Base-by-base conservation (phyloP, 1,140 invertebrate species). In the Danaus melanippus region DNA sequence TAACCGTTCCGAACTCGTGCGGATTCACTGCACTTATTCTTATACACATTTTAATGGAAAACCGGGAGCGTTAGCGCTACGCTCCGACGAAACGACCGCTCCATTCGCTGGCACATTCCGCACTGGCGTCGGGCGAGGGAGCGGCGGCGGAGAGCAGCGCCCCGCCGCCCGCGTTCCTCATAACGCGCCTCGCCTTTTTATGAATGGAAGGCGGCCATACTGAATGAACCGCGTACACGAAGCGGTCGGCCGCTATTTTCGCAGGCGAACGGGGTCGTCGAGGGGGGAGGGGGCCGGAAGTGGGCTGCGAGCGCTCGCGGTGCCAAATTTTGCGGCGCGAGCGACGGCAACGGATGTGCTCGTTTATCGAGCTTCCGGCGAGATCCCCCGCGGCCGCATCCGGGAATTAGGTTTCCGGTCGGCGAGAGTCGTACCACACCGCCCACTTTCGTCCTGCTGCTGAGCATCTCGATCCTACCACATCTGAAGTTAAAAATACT, bases 201-300 rank as follows among this genome's bases (percentile, higher is more conserved):
- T 92, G 91, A 92, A 92, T 92, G 91, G 90, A 89, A 90, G 89
- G 90, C 91, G 90, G 90, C 91, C 91, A 92, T 92, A 90, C 91
- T 92, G 91, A 91, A 89, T 89, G 88, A 89, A 89, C 81, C 83
- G 86, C 87, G 87, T 88, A 88, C 81, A 82, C 84, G 69, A 78
- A 83, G 79, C 80, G 81, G 84, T 81, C 80, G 79, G 78, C 77
- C 78, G 77, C 79, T 83, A 84, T 83, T 86, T 82, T 83, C 76
- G 81, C 80, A 76, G 83, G 79, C 80, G 71, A 80, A 71, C 72
- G 71, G 71, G 65, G 75, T 60, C 70, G 69, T 70, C 60, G 71
- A 63, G 71, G 69, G 76, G 74, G 73, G 73, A 62, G 75, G 79
- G 75, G 79, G 78, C 79, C 84, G 86, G 78, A 83, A 84, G 74